A percentile compares a stretch with the other conserved stretches of the same genome.
These are phyloP conservation scores for Polypedilum pembai DNA, from an alignment of 1,140 invertebrate species.

Conservation along the genomic window DNA sequence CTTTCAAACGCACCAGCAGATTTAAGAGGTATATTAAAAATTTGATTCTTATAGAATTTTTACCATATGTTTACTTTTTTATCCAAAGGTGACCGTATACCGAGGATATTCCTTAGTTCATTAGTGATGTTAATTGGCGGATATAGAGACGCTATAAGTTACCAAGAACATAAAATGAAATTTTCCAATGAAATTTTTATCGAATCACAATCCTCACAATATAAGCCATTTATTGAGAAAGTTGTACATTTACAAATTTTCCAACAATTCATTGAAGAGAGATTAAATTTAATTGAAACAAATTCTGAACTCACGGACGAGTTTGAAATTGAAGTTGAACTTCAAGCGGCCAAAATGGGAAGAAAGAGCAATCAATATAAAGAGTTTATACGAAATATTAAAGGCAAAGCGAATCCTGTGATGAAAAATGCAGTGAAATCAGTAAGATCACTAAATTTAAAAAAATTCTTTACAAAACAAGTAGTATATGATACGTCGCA, in stretches of 20 bases:
- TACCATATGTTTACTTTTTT: no score
- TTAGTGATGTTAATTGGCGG: slow-evolving; percentile 88
- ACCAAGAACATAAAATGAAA: slow-evolving; percentile 61
- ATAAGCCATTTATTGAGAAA: slow-evolving; percentile 82
- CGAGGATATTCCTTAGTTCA: slow-evolving; percentile 80
- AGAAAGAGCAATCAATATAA: slow-evolving; percentile 71
- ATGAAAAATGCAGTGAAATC: slow-evolving; percentile 73
- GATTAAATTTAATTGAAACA: slow-evolving; percentile 79
- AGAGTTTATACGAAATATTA: slow-evolving; percentile 68
- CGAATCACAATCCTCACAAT: slow-evolving; percentile 64
- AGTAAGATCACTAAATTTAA: slow-evolving; percentile 47
- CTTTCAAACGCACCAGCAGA: slow-evolving; percentile 58
- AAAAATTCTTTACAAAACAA: no score
- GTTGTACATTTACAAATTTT: slow-evolving; percentile 93
- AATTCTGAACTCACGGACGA: slow-evolving; percentile 87
- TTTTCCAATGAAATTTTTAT: slow-evolving; percentile 63
- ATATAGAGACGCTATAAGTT: slow-evolving; percentile 82
- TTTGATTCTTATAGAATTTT: no score
- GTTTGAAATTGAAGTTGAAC: slow-evolving; percentile 84
- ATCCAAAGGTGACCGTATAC: slow-evolving; percentile 67
- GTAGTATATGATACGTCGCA: no score
- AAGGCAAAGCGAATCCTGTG: slow-evolving; percentile 73
- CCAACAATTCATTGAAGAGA: slow-evolving; percentile 91
- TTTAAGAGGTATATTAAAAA: slow-evolving; percentile 48
- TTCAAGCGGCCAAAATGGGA: slow-evolving; percentile 73